Evolutionary conservation across 2,797 vertebrate species (phyloP), one percentile per base, ranked within the genome.

Genomic region (Ispidina picta): DNA sequence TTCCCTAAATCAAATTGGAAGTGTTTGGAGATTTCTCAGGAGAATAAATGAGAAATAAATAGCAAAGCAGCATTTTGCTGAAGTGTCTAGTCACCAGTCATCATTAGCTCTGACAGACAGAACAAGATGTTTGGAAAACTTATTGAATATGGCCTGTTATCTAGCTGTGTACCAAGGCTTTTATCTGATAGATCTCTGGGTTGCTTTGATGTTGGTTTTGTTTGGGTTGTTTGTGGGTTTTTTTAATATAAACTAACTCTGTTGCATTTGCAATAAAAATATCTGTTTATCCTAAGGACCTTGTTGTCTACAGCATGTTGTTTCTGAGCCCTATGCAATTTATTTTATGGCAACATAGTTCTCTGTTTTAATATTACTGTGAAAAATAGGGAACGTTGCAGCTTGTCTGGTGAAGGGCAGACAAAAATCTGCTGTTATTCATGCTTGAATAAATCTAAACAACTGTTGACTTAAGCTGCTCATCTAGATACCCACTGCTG

Each of bases 11-110:
- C 95, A 97, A 95, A 96, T 93, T 96, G 93, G 77, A 95, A 95
- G 89, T 93, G 88, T 97, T 95, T 96, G 89, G 94, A 63, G 62
- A 83, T 92, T 93, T 96, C 94, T 96, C 91, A 52, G 77, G 94
- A 96, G 96, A 91, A 83, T 74, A 96, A 96, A 97, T 93, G 94
- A 96, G 97, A 94, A 96, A 96, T 97, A 97, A 97, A 96, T 93
- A 93, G 93, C 93, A 93, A 92, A 86, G 89, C 82, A 74, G 75
- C 62, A 56, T 84, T 91, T 93, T 0, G 5, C 81, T 95, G 92
- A 96, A 95, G 91, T 94, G 77, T 97, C 96, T 96, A 90, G 93
- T 96, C 95, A 96, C 93, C 87, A 95, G 93, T 93, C 96, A 96
- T 97, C 96, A 96, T 97, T 96, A 95, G 90, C 89, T 92, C 93